Conservation (phyloP, 2,113 vertebrate species). For the Lophochroa leadbeateri region DNA sequence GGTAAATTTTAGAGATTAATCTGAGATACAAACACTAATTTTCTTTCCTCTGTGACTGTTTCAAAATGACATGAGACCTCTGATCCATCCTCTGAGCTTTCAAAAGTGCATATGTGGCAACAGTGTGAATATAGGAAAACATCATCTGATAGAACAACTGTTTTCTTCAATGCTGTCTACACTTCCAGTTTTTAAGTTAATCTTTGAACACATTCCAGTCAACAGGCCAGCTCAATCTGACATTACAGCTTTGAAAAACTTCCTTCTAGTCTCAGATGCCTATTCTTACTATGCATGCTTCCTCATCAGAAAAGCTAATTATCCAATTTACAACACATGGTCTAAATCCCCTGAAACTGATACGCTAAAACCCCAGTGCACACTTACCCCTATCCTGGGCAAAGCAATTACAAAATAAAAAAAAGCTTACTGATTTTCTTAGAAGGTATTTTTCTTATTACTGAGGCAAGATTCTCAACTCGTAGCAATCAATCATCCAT, state of each 20-base stretch:
- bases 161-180: background rate
- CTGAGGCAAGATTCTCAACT: background rate
- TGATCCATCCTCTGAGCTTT: background rate
- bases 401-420: background rate
- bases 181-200: background rate
- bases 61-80: background rate
- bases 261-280: background rate
- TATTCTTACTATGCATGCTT: background rate
- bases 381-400: background rate
- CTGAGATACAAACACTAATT: background rate
- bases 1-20: background rate
- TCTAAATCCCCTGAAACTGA: background rate
- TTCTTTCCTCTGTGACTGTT: background rate
- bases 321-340: background rate
- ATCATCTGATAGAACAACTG: background rate
- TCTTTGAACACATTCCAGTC: background rate
- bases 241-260: background rate
- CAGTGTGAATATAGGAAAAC: background rate
- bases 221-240: background rate
- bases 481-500: background rate
- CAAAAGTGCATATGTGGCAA: background rate
- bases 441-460: background rate
- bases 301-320: background rate
- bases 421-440: background rate
- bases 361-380: background rate